Evolutionary conservation across 2,797 vertebrate species (phyloP).

Genomic region (Coregonus suidteri): DNA sequence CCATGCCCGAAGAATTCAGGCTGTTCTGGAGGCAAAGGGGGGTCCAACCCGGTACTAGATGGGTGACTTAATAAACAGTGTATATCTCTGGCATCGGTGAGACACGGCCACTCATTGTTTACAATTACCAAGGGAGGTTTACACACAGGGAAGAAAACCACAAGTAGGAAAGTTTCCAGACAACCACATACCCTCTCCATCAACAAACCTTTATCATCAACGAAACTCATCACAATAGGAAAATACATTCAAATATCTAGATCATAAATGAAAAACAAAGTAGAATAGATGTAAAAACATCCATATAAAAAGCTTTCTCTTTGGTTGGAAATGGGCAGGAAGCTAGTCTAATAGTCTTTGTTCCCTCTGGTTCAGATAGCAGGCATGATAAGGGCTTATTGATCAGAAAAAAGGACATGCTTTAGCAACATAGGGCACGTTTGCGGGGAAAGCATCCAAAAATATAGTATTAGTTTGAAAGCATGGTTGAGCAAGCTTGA

Average conservation of each 20-base stretch:
- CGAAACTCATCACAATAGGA: conserved; percentile 51
- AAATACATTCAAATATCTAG: conserved; percentile 44
- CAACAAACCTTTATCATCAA: conserved; percentile 50
- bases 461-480: conserved; percentile 55
- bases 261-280: conserved; percentile 52
- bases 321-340: conserved; percentile 44
- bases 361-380: conserved; percentile 51
- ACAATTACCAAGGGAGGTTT: neutral
- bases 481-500: conserved; percentile 15
- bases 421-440: conserved; percentile 38
- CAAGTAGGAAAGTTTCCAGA: conserved; percentile 35
- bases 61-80: neutral
- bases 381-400: conserved; percentile 50
- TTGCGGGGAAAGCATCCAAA: conserved; percentile 39
- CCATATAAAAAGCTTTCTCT: conserved; percentile 53
- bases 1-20: no score
- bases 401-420: conserved; percentile 51
- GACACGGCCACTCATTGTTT: neutral
- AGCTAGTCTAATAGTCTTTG: conserved; percentile 52
- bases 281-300: conserved; percentile 54
- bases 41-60: no score
- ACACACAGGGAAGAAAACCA: conserved; percentile 18
- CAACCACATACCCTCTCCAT: conserved; percentile 33
- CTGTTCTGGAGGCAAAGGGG: no score
- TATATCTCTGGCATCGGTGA: conserved; percentile 18